Evolutionary conservation across 2,113 vertebrate species (phyloP).

Genomic region (Clarias magur): DNA sequence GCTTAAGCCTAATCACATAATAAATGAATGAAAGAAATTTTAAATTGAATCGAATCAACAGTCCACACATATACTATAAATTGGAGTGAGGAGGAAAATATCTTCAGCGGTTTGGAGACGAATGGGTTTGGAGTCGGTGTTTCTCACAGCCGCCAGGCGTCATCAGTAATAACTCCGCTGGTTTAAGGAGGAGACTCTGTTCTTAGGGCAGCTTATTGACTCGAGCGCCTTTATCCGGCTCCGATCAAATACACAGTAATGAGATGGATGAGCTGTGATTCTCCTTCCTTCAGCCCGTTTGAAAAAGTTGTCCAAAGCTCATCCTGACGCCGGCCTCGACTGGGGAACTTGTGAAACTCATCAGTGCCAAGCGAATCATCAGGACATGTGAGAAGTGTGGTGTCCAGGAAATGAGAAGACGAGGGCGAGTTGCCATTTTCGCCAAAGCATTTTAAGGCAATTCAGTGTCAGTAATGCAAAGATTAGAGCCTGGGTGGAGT

Average conservation of each 20-base stretch:
- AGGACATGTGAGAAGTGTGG: neutral
- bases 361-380: neutral
- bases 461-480: neutral
- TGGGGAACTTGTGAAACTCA: neutral
- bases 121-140: neutral
- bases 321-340: neutral
- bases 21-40: no score
- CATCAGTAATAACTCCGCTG: neutral
- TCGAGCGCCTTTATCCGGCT: neutral
- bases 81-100: neutral
- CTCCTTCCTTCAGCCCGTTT: neutral
- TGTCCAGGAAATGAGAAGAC: neutral
- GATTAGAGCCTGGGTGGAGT: neutral
- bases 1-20: no score
- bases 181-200: neutral
- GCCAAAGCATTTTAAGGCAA: neutral
- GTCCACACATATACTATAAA: no score
- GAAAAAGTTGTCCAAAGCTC: neutral
- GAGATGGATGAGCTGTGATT: constrained; percentile 1
- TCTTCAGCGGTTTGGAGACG: neutral
- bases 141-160: neutral
- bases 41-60: no score
- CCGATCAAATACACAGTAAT: neutral
- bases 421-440: neutral
- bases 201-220: neutral